Evolutionary conservation across 1,140 invertebrate species (phyloP).

Genomic region (Neotoxoptera formosana): DNA sequence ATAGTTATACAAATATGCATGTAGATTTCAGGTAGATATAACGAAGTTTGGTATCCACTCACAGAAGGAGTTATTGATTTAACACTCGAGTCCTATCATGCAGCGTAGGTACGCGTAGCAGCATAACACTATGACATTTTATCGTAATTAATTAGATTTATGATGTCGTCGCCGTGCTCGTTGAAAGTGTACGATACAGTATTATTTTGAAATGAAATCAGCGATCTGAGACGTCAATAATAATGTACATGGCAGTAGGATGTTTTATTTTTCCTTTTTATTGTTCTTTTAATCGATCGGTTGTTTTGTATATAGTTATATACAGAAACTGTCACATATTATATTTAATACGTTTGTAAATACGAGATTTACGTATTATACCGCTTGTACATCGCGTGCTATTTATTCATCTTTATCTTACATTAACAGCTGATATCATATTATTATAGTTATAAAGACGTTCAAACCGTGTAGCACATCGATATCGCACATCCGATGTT

Average conservation of each 20-base stretch:
- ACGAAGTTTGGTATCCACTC: constrained; percentile 5
- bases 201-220: not conserved
- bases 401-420: not conserved
- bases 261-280: not conserved
- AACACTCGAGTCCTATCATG: not conserved
- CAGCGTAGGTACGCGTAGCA: not conserved
- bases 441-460: not conserved
- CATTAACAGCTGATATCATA: not conserved
- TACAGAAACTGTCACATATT: not conserved
- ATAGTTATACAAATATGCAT: not conserved
- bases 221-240: not conserved
- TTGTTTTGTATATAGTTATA: not conserved
- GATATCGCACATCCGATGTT: not conserved
- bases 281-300: not conserved
- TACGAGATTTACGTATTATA: not conserved
- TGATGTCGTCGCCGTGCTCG: not conserved
- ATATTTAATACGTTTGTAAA: not conserved
- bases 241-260: not conserved
- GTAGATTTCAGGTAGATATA: not conserved
- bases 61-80: not conserved
- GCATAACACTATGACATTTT: not conserved
- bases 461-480: not conserved
- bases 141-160: constrained; percentile 8
- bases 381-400: too few relatives aligned
- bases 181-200: not conserved